Evolutionary conservation across 1,140 invertebrate genomes (phyloP).

Genomic region (Palaemon carinicauda): DNA sequence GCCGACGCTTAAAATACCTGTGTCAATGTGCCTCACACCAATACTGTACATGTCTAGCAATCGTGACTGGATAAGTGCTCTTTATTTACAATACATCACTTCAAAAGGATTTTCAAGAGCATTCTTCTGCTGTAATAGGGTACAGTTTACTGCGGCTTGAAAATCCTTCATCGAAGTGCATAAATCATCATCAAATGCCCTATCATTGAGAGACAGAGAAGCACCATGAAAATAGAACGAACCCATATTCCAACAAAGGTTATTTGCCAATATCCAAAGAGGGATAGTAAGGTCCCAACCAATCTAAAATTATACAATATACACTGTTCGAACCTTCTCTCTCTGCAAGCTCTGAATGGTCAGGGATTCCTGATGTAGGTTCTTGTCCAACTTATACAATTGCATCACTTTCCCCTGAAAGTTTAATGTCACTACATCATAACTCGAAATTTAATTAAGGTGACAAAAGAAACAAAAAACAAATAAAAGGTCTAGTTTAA

Average conservation of each 20-base stretch:
- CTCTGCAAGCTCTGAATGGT: slow-evolving; percentile 83
- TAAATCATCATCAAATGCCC: slow-evolving; percentile 5
- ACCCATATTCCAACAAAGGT: slow-evolving; percentile 45
- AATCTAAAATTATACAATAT: slow-evolving; percentile 43
- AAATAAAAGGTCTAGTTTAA: background rate
- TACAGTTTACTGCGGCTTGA: background rate
- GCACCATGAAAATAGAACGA: slow-evolving; percentile 28
- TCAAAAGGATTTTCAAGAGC: slow-evolving; percentile 7
- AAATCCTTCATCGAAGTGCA: slow-evolving; percentile 6
- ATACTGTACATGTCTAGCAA: slow-evolving; percentile 18
- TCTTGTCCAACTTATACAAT: slow-evolving; percentile 82
- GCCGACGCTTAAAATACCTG: no score
- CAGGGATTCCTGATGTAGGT: slow-evolving; percentile 86
- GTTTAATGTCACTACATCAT: slow-evolving; percentile 54
- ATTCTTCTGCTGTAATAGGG: no score
- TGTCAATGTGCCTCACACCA: background rate
- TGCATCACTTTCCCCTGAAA: slow-evolving; percentile 79
- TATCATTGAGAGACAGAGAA: slow-evolving; percentile 26
- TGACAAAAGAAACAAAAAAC: background rate
- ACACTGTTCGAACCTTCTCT: slow-evolving; percentile 73
- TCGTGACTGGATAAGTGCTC: slow-evolving; percentile 23
- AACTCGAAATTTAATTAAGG: slow-evolving; percentile 40
- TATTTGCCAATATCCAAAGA: slow-evolving; percentile 34
- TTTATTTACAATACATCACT: slow-evolving; percentile 19
- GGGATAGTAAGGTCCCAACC: slow-evolving; percentile 21